A percentile compares a stretch with the other conserved stretches of the same genome.
Conservation (phyloP, 2,888 invertebrate species). For the Callosobruchus maculatus region DNA sequence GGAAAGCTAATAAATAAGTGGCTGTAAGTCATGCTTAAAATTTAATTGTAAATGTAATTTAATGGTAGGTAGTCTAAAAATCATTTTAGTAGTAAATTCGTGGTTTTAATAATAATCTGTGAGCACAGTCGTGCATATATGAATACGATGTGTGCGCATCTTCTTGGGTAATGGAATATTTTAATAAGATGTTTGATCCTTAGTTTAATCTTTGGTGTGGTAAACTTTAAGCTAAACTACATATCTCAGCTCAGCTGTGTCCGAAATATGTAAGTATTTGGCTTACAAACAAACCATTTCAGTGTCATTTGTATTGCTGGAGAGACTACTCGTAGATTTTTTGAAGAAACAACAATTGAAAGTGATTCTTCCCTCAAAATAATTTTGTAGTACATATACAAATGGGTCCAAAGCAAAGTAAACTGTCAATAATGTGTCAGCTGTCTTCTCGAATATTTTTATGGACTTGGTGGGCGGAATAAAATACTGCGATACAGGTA, state of each 20-base stretch:
- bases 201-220: background rate
- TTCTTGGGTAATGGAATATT: background rate
- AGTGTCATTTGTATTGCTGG: slow-evolving; percentile 24
- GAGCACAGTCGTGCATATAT: no score
- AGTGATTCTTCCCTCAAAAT: slow-evolving; percentile 42
- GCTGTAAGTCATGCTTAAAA: no score
- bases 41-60: no score
- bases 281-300: slow-evolving; percentile 35
- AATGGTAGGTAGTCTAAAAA: no score
- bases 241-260: background rate
- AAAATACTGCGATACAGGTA: slow-evolving; percentile 58
- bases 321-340: slow-evolving; percentile 25
- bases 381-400: slow-evolving; percentile 73
- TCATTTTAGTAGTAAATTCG: no score
- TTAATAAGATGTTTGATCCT: background rate
- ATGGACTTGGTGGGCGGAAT: slow-evolving; percentile 37
- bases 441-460: slow-evolving; percentile 54
- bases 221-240: background rate
- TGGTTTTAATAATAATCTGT: no score
- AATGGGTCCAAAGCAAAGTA: slow-evolving; percentile 83
- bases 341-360: slow-evolving; percentile 28
- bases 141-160: no score
- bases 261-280: background rate
- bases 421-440: slow-evolving; percentile 72
- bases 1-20: no score